Evolutionary conservation across 2,797 vertebrate species (phyloP), one percentile per base, ranked within the genome.

Genomic region (Botia almorhae): DNA sequence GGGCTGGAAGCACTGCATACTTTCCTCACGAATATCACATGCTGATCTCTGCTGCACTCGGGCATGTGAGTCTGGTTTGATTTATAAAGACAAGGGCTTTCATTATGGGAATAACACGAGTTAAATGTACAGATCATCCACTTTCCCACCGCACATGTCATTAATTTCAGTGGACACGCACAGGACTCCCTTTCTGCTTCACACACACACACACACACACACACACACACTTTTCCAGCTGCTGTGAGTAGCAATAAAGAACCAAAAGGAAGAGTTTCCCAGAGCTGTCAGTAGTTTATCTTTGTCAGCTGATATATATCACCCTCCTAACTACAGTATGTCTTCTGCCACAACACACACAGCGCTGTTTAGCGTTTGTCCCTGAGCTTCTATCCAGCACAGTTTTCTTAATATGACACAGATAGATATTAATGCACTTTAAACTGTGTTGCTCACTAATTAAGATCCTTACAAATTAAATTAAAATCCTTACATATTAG

Each of bases 281-380:
- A 87, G 85, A 81, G 58, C 74, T 87, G 86, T 87, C 86, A 82
- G 85, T 75, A 78, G 74, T 83, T 75, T 73, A 78, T 83, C 79
- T 76, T 60, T 70, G 69, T 79, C 74, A 60, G 17, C 69, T 81
- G 70, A 84, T 74, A 88, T 88, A 88, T 84, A 87, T 88, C 80
- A 87, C 68, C 48, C 58, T 83, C 74, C 58, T 33, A 78, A 72
- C 14, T 61, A 63, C 58, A 61, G 58, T 63, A 19, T 50, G 29
- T 61, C 56, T 21, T 14, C 13, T 6, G 68, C 21, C 60, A 60
- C n/a, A 58, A n/a, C 17, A 21, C 29, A 72, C 8, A 46, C 53
- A 60, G 11, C 26, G 10, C 53, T 55, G 7, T 55, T 7, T 10
- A 33, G 33, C 4, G 4, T 3, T 12, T 50, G 48, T 50, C 48